These are phyloP conservation scores for Myiagra hebetior DNA, from an alignment of 2,113 vertebrate species.

Conservation along the genomic window DNA sequence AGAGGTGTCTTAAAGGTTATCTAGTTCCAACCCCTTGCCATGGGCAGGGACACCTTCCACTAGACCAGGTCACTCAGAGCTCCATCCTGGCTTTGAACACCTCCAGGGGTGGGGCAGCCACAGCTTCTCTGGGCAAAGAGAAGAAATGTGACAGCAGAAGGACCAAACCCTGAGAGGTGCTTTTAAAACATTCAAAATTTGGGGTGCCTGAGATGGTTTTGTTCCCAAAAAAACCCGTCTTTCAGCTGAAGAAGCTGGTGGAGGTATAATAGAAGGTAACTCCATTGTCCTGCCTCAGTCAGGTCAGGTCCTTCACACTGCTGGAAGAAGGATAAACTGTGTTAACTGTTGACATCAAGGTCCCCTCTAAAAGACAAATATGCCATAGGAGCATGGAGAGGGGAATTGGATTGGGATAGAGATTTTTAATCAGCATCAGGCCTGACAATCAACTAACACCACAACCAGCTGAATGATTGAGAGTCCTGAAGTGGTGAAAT, in stretches of 20 bases:
- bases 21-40: neutral
- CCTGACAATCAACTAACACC: neutral
- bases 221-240: neutral
- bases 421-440: conserved; percentile 39
- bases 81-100: neutral
- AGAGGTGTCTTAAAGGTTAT: neutral
- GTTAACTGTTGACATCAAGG: conserved; percentile 3
- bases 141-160: neutral
- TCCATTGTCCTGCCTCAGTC: neutral
- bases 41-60: neutral
- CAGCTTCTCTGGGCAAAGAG: neutral
- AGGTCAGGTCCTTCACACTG: neutral
- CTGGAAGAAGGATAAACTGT: neutral
- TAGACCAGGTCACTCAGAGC: neutral
- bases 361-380: neutral
- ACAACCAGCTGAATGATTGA: neutral
- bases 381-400: neutral
- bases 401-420: neutral
- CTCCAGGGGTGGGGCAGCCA: neutral
- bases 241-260: neutral
- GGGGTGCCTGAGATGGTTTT: neutral
- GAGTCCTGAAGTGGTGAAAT: neutral
- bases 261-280: neutral
- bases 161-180: neutral
- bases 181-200: neutral